phyloP scores from a whole-genome alignment of 2,888 invertebrate species.

The Cheilosia grossa region DNA sequence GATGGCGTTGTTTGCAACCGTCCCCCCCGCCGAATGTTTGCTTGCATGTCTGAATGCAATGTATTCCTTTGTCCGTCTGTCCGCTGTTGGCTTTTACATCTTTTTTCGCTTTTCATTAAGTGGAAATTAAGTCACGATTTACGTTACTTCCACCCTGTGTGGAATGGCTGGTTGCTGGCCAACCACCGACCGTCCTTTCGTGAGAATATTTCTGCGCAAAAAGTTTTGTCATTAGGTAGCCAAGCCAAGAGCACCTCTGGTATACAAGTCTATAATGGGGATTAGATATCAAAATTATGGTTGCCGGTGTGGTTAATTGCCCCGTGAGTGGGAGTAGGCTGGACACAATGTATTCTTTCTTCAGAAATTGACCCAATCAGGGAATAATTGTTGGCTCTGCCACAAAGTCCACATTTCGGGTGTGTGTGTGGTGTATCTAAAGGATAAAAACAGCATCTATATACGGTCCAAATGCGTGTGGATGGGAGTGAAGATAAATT shows the following conservation, averaged over 20 bases:
- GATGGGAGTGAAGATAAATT: conserved; percentile 56
- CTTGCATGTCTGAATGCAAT: conserved; percentile 68
- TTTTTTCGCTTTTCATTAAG: conserved; percentile 44
- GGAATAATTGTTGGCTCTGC: conserved; percentile 47
- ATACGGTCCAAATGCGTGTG: conserved; percentile 2
- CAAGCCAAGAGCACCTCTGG: conserved; percentile 9
- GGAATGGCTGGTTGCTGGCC: background rate
- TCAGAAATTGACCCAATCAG: conserved; percentile 71
- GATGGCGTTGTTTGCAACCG: conserved; percentile 41
- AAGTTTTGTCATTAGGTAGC: conserved; percentile 48
- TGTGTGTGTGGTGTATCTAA: conserved; percentile 36
- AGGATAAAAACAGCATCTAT: conserved; percentile 60
- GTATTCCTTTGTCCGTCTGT: conserved; percentile 8
- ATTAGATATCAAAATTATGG: conserved; percentile 68
- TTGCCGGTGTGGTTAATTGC: conserved; percentile 64
- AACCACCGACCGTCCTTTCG: conserved; percentile 2
- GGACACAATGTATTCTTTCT: conserved; percentile 56
- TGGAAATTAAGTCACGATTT: conserved; percentile 69
- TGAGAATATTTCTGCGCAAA: conserved; percentile 46
- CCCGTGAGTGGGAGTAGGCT: conserved; percentile 51
- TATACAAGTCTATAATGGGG: conserved; percentile 47
- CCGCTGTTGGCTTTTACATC: conserved; percentile 17
- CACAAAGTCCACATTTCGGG: conserved; percentile 28
- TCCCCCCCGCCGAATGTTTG: conserved; percentile 13
- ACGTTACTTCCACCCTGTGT: conserved; percentile 9